Base-by-base conservation (phyloP, 1,140 invertebrate species). In the Xylocopa sonorina region DNA sequence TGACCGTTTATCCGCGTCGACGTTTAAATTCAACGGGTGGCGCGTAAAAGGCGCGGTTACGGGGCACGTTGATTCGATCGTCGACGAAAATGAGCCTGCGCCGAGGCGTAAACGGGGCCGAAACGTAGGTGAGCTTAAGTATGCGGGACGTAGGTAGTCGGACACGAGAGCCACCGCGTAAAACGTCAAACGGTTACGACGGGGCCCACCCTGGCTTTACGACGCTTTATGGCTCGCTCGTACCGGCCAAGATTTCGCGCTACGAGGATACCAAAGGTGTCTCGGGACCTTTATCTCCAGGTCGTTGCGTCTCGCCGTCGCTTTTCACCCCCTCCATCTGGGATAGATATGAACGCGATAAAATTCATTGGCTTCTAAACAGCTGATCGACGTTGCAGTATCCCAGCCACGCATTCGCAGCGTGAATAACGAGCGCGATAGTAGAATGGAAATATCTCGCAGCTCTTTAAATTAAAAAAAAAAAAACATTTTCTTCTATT, bases 291-390 rank as follows among this genome's bases (percentile, higher is more conserved):
- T 78, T 81, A 83, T 87, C 78, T 85, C 71, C 21, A 51, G 43
- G 68, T 68, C 51, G 71, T 41, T 64, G 55, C 67, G 3, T 9
- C 32, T 10, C 9, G 32, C 21, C 63, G 66, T 38, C 16, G 32
- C 34, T 51, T 51, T 72, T 43, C 46, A 7, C 63, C 18, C 58
- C 24, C 24, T 71, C 6, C 57, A n/a, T 46, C n/a, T 58, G 27
- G 71, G 67, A 84, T 86, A 89, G 87, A 87, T 86, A 83, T 68
- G 78, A 72, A 16, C 51, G 53, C 80, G 84, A 89, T 89, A 86
- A 89, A 89, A 85, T 89, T 89, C 87, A 89, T 88, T 77, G 82
- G 75, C 72, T 53, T 55, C 69, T 53, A 46, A 55, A 58, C 41
- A 60, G 67, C 58, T 9, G 32, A 29, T 32, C 12, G 34, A 16